Evolutionary conservation across 2,888 invertebrate genomes (phyloP).

Genomic region (Ommatoiulus sabulosus): DNA sequence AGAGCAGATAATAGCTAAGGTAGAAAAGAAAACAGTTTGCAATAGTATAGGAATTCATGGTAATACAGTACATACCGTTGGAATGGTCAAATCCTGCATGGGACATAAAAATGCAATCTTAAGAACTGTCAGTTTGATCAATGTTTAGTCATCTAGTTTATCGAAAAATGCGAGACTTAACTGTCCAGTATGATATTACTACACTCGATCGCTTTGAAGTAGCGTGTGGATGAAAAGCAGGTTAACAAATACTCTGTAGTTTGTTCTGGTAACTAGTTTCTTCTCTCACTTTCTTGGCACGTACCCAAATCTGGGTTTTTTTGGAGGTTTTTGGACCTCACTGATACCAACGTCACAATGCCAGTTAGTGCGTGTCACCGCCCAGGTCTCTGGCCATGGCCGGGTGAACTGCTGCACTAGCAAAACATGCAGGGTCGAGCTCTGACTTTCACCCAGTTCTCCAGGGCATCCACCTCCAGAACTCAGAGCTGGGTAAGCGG

Average conservation of each 20-base stretch:
- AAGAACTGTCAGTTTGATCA: neutral
- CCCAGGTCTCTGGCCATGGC: neutral
- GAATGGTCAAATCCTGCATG: neutral
- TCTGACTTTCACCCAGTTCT: neutral
- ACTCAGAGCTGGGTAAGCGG: neutral
- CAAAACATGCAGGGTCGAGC: neutral
- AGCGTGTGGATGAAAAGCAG: neutral
- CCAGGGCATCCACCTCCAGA: neutral
- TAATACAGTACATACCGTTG: neutral
- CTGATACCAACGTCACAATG: neutral
- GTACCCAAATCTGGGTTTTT: slow-evolving; percentile 1
- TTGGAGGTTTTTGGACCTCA: neutral
- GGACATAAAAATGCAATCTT: neutral
- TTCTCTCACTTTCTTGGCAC: neutral
- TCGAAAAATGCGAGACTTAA: neutral
- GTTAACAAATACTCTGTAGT: neutral
- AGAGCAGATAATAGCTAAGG: neutral
- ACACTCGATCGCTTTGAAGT: neutral
- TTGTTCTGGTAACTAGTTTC: neutral
- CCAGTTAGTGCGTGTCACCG: neutral
- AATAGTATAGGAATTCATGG: neutral
- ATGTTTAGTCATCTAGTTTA: neutral
- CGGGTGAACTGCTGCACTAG: neutral
- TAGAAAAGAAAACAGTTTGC: neutral
- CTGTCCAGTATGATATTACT: neutral